Base-by-base conservation (phyloP, 2,888 invertebrate species). In the Kryphioiulus occultus region DNA sequence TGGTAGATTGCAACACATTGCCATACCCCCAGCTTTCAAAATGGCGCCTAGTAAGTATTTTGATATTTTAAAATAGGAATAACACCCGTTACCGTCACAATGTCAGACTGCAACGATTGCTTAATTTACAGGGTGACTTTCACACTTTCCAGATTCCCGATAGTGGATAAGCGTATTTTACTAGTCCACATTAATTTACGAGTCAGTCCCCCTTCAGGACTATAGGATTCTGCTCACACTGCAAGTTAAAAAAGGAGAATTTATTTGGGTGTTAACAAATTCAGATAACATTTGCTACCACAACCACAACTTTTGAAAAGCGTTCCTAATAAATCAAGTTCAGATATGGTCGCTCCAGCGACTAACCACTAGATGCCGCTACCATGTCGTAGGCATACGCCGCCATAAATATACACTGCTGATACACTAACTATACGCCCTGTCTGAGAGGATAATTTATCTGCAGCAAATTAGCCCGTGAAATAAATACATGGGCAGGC, bases 201-300 rank as follows among this genome's bases (percentile, higher is more conserved):
- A 68, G 68, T 68, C 26, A 26, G 68, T 68, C n/a, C 68, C 68
- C 53, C 53, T 68, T 26, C 68, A 26, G 26, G 68, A 68, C 68
- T 15, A 44, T 44, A 26, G 68, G 68, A 68, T 68, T 26, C 26
- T 22, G 68, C n/a, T 5, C 68, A 12, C 26, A 22, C 68, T 26
- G 22, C 68, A 12, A 26, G 68, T 68, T 68, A 68, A 53, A 68
- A 53, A 68, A 68, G 68, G 12, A 68, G 68, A 68, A 68, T 68
- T 68, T 68, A 68, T 68, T 68, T 68, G 10, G 68, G 68, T 26
- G 68, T 68, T 68, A 68, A 68, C 68, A 68, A 68, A 68, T 68
- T 68, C 68, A 68, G 68, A 68, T 68, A 68, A 68, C 68, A 68
- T 68, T 68, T 26, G 68, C 68, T 26, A 68, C 68, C 68, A 68